These are phyloP conservation scores for Euwallacea fornicatus DNA, from an alignment of 1,140 invertebrate genomes.

Conservation along the genomic window DNA sequence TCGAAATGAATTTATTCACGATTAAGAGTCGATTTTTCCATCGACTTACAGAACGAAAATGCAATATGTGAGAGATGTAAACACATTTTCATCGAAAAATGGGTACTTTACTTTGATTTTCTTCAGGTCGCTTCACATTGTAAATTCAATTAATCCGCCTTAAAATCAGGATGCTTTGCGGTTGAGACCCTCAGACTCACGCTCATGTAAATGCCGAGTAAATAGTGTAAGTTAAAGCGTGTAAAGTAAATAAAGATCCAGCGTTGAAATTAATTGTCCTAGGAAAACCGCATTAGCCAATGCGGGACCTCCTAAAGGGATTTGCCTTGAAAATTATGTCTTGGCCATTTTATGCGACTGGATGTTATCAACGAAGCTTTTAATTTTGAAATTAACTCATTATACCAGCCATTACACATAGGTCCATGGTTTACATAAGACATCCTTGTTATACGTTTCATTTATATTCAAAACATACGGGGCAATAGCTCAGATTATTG, in stretches of 20 bases:
- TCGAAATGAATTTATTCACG: no score
- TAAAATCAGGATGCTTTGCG: no score
- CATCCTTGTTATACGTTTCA: neutral
- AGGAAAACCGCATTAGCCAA: constrained; percentile 2
- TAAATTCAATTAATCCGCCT: no score
- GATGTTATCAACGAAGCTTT: neutral
- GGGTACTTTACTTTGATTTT: no score
- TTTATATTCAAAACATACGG: constrained; percentile 16
- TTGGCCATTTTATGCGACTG: neutral
- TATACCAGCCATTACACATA: no score
- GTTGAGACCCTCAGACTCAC: neutral
- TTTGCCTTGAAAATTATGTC: neutral
- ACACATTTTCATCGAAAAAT: no score
- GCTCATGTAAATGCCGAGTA: neutral
- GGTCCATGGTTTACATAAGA: no score
- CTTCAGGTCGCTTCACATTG: no score
- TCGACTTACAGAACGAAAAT: no score
- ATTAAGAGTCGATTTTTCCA: no score
- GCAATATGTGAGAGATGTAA: no score
- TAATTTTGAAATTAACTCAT: neutral
- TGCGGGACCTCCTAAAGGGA: neutral
- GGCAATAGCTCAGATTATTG: constrained; percentile 22
- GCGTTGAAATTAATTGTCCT: constrained; percentile 2
- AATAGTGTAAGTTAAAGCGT: constrained; percentile 1
- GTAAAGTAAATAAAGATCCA: constrained; percentile 4